Percentiles rank a stretch among this genome's conserved stretches.
These are phyloP conservation scores for rat (Rattus norvegicus) DNA, from an alignment of 2,113 vertebrate genomes.

Conservation along the genomic window DNA sequence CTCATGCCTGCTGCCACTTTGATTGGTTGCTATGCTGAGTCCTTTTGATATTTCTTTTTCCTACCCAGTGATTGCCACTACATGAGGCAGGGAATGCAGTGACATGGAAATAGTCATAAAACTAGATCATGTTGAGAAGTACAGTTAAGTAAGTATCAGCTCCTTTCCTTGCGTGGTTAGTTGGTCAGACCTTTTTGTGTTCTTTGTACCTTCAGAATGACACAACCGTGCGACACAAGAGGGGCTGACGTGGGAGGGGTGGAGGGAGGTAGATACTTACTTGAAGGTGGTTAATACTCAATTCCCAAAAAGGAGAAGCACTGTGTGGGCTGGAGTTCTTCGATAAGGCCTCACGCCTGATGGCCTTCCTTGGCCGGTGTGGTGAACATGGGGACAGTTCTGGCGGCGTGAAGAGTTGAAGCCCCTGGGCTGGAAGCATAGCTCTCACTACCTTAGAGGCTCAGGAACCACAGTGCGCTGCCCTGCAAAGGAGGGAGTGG, in stretches of 20 bases:
- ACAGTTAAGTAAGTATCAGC: constrained; percentile 33
- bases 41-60: constrained; percentile 36
- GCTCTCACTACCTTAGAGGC: background rate
- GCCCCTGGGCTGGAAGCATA: background rate
- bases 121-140: constrained; percentile 33
- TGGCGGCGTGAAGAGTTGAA: background rate
- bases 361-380: background rate
- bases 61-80: constrained; percentile 39
- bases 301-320: background rate
- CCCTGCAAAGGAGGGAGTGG: background rate
- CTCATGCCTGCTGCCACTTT: background rate
- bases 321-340: background rate
- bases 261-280: background rate
- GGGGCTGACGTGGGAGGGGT: background rate
- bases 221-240: background rate
- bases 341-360: background rate
- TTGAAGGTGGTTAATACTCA: background rate
- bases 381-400: background rate
- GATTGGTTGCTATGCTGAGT: background rate
- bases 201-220: constrained; percentile 35
- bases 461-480: background rate
- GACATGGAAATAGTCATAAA: constrained; percentile 45
- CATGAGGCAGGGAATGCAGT: constrained; percentile 14
- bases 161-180: constrained; percentile 24
- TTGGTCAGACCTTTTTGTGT: background rate